These are phyloP conservation scores for Glaucidium brasilianum DNA, from an alignment of 2,113 vertebrate species.

Conservation along the genomic window DNA sequence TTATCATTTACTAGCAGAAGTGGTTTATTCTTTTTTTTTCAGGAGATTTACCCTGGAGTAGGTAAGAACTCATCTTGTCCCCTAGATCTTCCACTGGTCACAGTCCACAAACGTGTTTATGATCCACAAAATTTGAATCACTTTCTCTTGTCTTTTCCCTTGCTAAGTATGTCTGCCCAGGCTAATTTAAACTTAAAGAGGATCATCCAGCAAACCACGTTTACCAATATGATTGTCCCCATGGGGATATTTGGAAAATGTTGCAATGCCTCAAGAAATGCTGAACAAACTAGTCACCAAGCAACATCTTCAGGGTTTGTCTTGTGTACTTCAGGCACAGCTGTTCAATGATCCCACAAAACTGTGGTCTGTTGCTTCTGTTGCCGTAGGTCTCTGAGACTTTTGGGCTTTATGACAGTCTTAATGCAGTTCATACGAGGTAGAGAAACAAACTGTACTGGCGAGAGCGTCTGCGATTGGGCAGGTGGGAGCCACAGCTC, in stretches of 20 bases:
- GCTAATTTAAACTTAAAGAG: background rate
- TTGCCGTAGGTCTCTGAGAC: background rate
- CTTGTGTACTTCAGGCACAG: background rate
- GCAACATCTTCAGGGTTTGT: background rate
- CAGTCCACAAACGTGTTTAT: background rate
- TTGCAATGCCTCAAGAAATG: slow-evolving; percentile 16
- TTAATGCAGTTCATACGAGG: background rate
- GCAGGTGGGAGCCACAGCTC: background rate
- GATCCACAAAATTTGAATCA: background rate
- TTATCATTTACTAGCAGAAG: background rate
- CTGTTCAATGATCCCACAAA: background rate
- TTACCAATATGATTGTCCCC: background rate
- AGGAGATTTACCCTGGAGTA: background rate
- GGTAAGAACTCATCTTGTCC: background rate
- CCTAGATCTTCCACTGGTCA: background rate
- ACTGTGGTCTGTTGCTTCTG: background rate
- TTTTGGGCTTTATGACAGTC: background rate
- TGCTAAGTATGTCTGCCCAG: background rate
- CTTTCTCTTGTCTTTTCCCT: background rate
- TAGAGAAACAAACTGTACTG: background rate
- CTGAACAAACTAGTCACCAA: background rate
- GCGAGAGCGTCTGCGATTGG: rapidly evolving
- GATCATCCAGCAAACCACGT: background rate
- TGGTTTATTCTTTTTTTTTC: background rate
- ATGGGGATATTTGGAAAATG: background rate